phyloP scores from a whole-genome alignment of 1,140 invertebrate genomes.

The Chrysopa pallens region DNA sequence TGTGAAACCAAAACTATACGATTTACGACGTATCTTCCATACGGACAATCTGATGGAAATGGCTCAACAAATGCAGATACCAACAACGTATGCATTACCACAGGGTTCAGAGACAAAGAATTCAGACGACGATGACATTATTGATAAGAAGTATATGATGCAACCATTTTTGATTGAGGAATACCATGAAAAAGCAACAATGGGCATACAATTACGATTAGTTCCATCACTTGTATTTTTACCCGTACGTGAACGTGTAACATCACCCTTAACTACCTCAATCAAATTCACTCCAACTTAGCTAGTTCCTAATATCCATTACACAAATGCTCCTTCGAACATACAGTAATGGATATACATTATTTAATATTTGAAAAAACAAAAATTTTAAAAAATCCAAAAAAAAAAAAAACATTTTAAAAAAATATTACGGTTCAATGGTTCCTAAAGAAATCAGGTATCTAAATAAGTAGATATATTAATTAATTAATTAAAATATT shows the following conservation, averaged over 20 bases:
- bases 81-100: slow-evolving; percentile 12
- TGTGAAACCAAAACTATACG: neutral
- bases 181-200: slow-evolving; percentile 13
- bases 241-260: slow-evolving; percentile 70
- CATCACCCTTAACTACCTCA: slow-evolving; percentile 63
- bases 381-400: neutral
- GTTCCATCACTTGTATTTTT: slow-evolving; percentile 81
- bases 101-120: slow-evolving; percentile 10
- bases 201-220: neutral
- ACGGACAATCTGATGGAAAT: neutral
- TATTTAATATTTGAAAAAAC: neutral
- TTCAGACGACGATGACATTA: slow-evolving; percentile 4
- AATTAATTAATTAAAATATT: neutral
- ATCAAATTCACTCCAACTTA: slow-evolving; percentile 83
- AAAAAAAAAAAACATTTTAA: neutral
- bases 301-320: slow-evolving; percentile 7
- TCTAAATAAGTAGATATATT: neutral
- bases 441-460: neutral
- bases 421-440: neutral
- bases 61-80: neutral
- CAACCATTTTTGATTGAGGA: slow-evolving; percentile 16
- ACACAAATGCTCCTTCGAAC: neutral
- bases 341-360: neutral
- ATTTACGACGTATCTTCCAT: neutral
- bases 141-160: slow-evolving; percentile 13